A percentile compares a stretch with the other conserved stretches of the same genome.
Evolutionary conservation across 1,140 invertebrate genomes (phyloP).

Genomic region (Medauroidea extradentata): DNA sequence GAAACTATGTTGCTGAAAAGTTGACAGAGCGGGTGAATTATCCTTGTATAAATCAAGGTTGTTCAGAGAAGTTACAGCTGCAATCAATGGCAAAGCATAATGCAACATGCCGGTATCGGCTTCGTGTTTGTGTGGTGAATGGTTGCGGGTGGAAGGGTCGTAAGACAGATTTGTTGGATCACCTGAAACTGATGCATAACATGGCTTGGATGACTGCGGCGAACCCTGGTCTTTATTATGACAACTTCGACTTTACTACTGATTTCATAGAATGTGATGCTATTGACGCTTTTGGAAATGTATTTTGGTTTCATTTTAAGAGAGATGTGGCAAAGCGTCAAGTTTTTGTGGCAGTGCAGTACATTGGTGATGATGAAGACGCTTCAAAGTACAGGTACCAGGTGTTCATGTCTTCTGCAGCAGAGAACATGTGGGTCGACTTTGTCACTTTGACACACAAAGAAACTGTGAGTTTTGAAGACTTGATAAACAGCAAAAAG

Average conservation of each 20-base stretch:
- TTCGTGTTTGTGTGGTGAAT: constrained; percentile 8
- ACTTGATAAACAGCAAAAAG: too few species aligned
- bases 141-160: constrained; percentile 14
- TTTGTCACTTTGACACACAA: too few species aligned
- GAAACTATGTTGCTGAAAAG: constrained; percentile 15
- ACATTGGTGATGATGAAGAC: not conserved
- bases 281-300: not conserved
- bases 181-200: constrained; percentile 8
- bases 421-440: not conserved
- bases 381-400: not conserved
- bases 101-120: constrained; percentile 8
- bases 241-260: not conserved
- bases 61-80: not conserved
- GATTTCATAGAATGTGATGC: not conserved
- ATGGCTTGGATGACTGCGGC: not conserved
- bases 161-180: constrained; percentile 1
- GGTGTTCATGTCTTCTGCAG: not conserved
- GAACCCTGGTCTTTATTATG: not conserved
- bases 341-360: not conserved
- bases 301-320: constrained; percentile 2
- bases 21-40: constrained; percentile 13
- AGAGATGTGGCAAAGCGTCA: not conserved
- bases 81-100: constrained; percentile 11
- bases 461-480: too few species aligned
- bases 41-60: constrained; percentile 19